A percentile compares a stretch with the other conserved stretches of the same genome.
Conservation (phyloP, 2,888 invertebrate genomes). For the Chrysopilus asiliformis region DNA sequence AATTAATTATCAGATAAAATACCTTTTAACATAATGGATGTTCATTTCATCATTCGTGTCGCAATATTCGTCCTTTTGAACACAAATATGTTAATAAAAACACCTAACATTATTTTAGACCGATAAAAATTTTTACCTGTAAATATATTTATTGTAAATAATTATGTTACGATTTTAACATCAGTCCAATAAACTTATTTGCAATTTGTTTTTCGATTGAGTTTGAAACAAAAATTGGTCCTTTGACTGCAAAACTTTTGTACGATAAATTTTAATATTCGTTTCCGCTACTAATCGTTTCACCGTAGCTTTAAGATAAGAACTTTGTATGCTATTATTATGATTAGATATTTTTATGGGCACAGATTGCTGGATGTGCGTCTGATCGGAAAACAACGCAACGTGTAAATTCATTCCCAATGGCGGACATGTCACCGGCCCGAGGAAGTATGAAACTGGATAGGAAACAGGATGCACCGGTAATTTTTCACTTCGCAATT, state of each 20-base stretch:
- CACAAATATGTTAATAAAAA: no score
- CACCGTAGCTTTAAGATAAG: conserved; percentile 1
- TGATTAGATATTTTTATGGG: conserved; percentile 32
- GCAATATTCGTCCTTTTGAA: no score
- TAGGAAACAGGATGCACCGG: conserved; percentile 63
- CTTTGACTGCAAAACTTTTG: conserved; percentile 5
- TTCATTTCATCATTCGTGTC: no score
- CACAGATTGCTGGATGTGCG: conserved; percentile 61
- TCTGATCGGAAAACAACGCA: conserved; percentile 60
- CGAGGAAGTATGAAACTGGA: conserved; percentile 52
- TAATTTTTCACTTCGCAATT: conserved; percentile 34
- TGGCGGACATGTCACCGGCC: conserved; percentile 61
- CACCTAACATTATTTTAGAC: no score
- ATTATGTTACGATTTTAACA: no score
- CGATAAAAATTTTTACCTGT: no score
- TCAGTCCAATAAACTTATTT: no score
- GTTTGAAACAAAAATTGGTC: no score
- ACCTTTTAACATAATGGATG: no score
- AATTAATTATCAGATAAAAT: no score
- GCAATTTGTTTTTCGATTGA: no score
- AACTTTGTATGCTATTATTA: conserved; percentile 2
- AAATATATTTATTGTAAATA: no score
- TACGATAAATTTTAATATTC: conserved; percentile 12
- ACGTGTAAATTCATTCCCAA: conserved; percentile 67
- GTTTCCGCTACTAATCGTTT: conserved; percentile 12